Evolutionary conservation across 1,140 invertebrate species (phyloP).

Genomic region (Pachyrhynchus sulphureomaculatus): DNA sequence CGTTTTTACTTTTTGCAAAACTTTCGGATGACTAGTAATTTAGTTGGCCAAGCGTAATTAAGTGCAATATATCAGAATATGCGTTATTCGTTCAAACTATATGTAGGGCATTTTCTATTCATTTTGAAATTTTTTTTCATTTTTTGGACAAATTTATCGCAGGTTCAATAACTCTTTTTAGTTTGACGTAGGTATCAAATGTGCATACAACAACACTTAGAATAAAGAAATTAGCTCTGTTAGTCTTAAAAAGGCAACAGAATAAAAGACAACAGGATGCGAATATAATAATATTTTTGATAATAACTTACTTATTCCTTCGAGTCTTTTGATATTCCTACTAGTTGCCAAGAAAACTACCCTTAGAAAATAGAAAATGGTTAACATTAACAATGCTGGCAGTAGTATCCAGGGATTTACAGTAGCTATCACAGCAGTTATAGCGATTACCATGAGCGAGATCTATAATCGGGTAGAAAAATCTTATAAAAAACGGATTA

Average conservation of each 20-base stretch:
- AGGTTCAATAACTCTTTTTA: too few relatives aligned
- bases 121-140: too few relatives aligned
- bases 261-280: not conserved
- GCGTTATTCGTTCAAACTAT: too few relatives aligned
- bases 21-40: too few relatives aligned
- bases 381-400: conserved; percentile 64
- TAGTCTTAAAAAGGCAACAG: not conserved
- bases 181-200: too few relatives aligned
- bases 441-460: conserved; percentile 27
- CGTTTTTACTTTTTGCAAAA: too few relatives aligned
- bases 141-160: too few relatives aligned
- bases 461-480: conserved; percentile 26
- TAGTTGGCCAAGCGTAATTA: too few relatives aligned
- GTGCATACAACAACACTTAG: too few relatives aligned
- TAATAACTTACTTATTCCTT: conserved; percentile 78
- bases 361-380: conserved; percentile 64
- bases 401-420: conserved; percentile 77
- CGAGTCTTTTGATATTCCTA: too few relatives aligned
- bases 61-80: too few relatives aligned
- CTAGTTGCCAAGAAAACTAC: conserved; percentile 77
- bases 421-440: conserved; percentile 24
- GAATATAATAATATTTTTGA: not conserved
- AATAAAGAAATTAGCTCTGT: not conserved
- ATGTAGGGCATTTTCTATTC: too few relatives aligned
- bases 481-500: not conserved